Evolutionary conservation across 2,113 vertebrate genomes (phyloP), one percentile per base, ranked within the genome.

Genomic region (Barbus barbus): DNA sequence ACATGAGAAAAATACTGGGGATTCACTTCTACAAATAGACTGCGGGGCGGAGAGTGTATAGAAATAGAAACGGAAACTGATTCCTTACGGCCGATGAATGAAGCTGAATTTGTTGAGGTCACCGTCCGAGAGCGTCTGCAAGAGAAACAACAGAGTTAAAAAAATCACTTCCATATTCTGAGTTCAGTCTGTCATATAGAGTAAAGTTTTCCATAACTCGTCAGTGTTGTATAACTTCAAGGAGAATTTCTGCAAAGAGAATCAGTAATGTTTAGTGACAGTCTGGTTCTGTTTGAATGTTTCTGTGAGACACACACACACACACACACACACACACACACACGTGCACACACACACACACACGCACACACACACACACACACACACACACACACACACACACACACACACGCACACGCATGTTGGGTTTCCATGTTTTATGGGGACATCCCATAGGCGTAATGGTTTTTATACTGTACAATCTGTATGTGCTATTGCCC

Each of bases 101-200:
- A 93, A 87, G 89, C 91, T 95, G 90, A 96, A 97, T 89, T 33
- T 93, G 90, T 92, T 94, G 88, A 95, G 88, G 53, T 96, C 95
- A 60, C 82, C 84, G 13, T 94, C 91, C 44, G 92, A 89, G 87
- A 94, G 74, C 78, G 88, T 96, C 96, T 97, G 92, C 86, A 91
- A 89, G 90, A 88, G 16, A 74, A 86, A 88, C 69, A 63, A 88
- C 0, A 26, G 67, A 81, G 3, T 48, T 44, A 81, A 36, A n/a
- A n/a, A n/a, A n/a, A n/a, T n/a, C n/a, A n/a, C n/a, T n/a, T n/a
- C n/a, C n/a, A 51, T 51, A 5, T 51, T 18, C 18, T 22, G 20
- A 56, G 22, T 7, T 9, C 53, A 56, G 20, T n/a, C n/a, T n/a
- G n/a, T n/a, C n/a, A n/a, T n/a, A n/a, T n/a, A n/a, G n/a, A n/a